Conservation (phyloP, 2,888 invertebrate species). For the Thecocarcelia acutangulata region DNA sequence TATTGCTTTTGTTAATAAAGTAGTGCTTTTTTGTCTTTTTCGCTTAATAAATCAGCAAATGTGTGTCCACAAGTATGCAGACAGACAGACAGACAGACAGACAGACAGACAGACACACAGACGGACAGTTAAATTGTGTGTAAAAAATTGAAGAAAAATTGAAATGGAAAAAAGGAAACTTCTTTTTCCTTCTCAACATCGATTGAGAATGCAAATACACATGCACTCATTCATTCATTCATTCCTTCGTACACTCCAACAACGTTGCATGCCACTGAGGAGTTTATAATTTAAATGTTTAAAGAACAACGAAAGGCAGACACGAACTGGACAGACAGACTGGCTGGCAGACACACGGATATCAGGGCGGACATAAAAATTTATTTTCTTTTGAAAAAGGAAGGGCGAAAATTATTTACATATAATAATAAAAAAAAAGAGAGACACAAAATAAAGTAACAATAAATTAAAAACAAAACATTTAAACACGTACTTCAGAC, state of each 20-base stretch:
- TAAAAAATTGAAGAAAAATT: conserved; percentile 26
- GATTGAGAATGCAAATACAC: conserved; percentile 2
- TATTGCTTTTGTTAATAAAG: conserved; percentile 15
- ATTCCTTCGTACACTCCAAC: conserved; percentile 40
- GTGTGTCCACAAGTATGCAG: conserved; percentile 45
- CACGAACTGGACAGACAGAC: conserved; percentile 35
- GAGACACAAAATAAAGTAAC: conserved; percentile 32
- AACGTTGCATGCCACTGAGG: conserved; percentile 61
- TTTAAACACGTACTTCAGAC: conserved; percentile 53
- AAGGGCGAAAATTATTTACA: conserved; percentile 38
- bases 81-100: conserved; percentile 47
- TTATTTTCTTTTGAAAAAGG: conserved; percentile 55
- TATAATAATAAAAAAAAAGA: conserved; percentile 1
- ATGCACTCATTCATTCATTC: conserved; percentile 12
- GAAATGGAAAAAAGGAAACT: neutral
- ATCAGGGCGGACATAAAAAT: conserved; percentile 61
- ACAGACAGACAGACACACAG: too few species aligned
- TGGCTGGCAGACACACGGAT: conserved; percentile 54
- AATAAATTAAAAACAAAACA: conserved; percentile 20
- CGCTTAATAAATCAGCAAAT: conserved; percentile 50
- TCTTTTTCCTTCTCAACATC: conserved; percentile 44
- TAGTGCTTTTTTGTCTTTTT: neutral
- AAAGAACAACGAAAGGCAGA: conserved; percentile 8
- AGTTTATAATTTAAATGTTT: conserved; percentile 54
- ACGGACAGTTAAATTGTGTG: conserved; percentile 53